These are phyloP conservation scores for Pygmarrhopalites habei DNA, from an alignment of 1,140 invertebrate genomes.

Conservation along the genomic window DNA sequence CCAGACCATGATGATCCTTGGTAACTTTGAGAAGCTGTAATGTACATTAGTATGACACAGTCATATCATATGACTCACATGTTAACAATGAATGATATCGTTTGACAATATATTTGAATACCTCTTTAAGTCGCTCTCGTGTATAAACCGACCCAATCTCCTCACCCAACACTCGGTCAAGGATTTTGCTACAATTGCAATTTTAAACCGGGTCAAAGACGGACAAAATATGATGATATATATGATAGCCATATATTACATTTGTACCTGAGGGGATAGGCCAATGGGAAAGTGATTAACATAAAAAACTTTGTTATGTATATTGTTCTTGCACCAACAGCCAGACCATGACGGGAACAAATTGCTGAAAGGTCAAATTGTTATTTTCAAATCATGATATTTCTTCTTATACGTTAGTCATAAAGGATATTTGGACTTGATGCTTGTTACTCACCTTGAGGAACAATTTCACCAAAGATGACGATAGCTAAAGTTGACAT, in stretches of 20 bases:
- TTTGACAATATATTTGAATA: conserved; percentile 46
- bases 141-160: conserved; percentile 58
- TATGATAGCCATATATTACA: too few species aligned
- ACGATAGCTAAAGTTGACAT: conserved; percentile 54
- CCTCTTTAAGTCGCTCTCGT: conserved; percentile 55
- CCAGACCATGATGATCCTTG: conserved; percentile 45
- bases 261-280: conserved; percentile 58
- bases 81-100: too few species aligned
- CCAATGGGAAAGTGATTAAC: conserved; percentile 55
- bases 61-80: too few species aligned
- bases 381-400: too few species aligned
- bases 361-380: too few species aligned
- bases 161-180: conserved; percentile 51
- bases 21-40: conserved; percentile 25
- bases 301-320: conserved; percentile 57
- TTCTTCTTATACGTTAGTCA: too few species aligned
- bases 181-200: too few species aligned
- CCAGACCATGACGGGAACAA: conserved; percentile 56
- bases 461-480: conserved; percentile 55
- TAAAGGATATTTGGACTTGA: too few species aligned
- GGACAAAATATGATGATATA: too few species aligned
- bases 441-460: too few species aligned
- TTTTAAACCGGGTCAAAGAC: too few species aligned
- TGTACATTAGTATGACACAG: not conserved
- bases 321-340: conserved; percentile 56